Percentiles rank a stretch among this genome's conserved stretches.
phyloP scores from a whole-genome alignment of 1,140 invertebrate species.

The Lepeophtheirus salmonis region DNA sequence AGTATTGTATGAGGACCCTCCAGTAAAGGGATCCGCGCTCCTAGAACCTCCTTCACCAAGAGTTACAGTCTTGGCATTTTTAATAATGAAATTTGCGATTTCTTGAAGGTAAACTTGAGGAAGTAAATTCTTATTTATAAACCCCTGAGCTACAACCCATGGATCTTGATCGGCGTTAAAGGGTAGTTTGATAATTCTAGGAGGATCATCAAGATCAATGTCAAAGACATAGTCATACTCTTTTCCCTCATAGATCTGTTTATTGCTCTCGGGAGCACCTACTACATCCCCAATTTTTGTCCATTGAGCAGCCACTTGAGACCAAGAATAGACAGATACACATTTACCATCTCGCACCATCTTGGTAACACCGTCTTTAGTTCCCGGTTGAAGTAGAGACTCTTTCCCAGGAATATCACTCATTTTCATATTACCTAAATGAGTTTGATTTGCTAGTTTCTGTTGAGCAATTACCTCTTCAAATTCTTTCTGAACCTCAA shows the following conservation, averaged over 20 bases:
- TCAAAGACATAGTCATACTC: constrained; percentile 90
- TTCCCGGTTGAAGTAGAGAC: constrained; percentile 52
- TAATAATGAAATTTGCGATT: constrained; percentile 85
- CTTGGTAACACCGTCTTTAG: constrained; percentile 61
- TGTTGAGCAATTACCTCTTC: neutral
- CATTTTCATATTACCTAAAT: constrained; percentile 61
- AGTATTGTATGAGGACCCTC: constrained; percentile 21
- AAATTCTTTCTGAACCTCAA: constrained; percentile 34
- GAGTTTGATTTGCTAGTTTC: constrained; percentile 31
- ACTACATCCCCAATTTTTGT: constrained; percentile 71
- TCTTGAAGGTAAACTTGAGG: constrained; percentile 73
- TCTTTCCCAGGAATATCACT: constrained; percentile 61
- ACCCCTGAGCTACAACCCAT: constrained; percentile 41
- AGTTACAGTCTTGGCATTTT: constrained; percentile 41
- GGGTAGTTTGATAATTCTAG: constrained; percentile 66
- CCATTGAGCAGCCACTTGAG: constrained; percentile 52
- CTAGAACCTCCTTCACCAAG: constrained; percentile 22
- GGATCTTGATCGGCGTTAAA: constrained; percentile 57
- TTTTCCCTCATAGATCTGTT: constrained; percentile 54
- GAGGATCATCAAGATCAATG: constrained; percentile 76
- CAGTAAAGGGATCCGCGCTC: constrained; percentile 51
- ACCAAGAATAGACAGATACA: constrained; percentile 46
- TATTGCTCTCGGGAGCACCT: constrained; percentile 36
- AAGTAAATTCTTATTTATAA: constrained; percentile 50
- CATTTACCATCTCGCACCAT: constrained; percentile 51